Evolutionary conservation across 2,888 invertebrate genomes (phyloP).

Genomic region (Choristoneura rosaceana): DNA sequence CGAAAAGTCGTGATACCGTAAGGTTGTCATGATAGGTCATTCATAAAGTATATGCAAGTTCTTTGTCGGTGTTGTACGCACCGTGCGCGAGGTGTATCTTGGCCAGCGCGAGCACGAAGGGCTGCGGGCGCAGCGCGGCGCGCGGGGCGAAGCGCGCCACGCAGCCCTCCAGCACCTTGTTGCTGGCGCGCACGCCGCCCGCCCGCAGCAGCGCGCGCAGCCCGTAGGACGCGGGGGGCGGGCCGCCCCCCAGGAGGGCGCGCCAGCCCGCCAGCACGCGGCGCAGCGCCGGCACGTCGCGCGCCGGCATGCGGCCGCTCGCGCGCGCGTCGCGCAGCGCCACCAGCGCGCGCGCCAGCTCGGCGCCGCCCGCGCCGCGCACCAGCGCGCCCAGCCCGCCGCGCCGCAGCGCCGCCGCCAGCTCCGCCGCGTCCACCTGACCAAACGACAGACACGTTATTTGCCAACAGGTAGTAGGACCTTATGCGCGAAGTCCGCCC

Average conservation of each 20-base stretch:
- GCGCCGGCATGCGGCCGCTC: conserved; percentile 86
- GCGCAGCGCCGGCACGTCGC: conserved; percentile 87
- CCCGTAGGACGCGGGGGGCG: conserved; percentile 75
- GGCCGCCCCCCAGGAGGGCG: conserved; percentile 18
- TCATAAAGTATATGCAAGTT: too few relatives aligned
- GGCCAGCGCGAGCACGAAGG: conserved; percentile 86
- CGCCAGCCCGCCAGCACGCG: conserved; percentile 82
- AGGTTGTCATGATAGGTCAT: too few relatives aligned
- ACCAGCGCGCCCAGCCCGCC: conserved; percentile 73
- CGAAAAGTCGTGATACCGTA: too few relatives aligned
- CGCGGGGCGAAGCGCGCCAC: conserved; percentile 88
- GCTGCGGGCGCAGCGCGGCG: conserved; percentile 84
- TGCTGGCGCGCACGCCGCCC: conserved; percentile 87
- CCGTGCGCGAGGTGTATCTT: conserved; percentile 71
- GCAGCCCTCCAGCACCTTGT: conserved; percentile 90
- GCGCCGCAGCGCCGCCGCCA: conserved; percentile 82
- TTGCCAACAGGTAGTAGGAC: too few relatives aligned
- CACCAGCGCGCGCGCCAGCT: conserved; percentile 88
- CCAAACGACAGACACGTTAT: too few relatives aligned
- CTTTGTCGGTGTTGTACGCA: conserved; percentile 35
- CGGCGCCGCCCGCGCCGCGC: conserved; percentile 75
- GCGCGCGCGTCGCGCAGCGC: conserved; percentile 88
- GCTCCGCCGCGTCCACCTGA: conserved; percentile 48
- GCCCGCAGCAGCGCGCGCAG: conserved; percentile 88
- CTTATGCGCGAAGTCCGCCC: too few relatives aligned